Base-by-base conservation (phyloP, 2,888 invertebrate species). In the Lycia hirtaria region DNA sequence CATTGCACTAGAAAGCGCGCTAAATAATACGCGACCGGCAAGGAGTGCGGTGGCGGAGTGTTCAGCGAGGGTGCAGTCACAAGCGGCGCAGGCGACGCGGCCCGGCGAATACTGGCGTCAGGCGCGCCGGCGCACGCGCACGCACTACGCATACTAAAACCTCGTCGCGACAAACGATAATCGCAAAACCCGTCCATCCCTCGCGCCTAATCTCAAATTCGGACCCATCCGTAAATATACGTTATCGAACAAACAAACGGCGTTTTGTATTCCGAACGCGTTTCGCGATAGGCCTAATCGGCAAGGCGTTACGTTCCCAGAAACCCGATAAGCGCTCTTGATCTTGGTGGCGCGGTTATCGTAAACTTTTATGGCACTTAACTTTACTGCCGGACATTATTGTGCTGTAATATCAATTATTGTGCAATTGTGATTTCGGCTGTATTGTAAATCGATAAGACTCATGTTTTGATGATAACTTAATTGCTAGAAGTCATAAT, bases 111-210 rank as follows among this genome's bases (percentile, higher is more conserved):
- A 67, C 75, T 84, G 88, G 88, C 90, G 88, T 87, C 89, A 81
- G 75, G 56, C 55, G 65, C 77, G 80, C 81, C 87, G 80, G 75
- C 87, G 83, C 73, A 67, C 67, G 76, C 87, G 88, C 84, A 90
- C 90, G 85, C 89, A 78, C 79, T 78, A 78, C 85, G 92, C 87
- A 92, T 91, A 91, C 89, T 91, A 92, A 91, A 83, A 81, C 73
- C 78, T 69, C 59, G 79, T 69, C 83, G 83, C 83, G 80, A 83
- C 85, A 71, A 50, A 75, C 75, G 78, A 86, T 85, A 80, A 88
- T 88, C 85, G 85, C 86, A 77, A 83, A 68, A 73, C 35, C 44
- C 67, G 64, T 55, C 75, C 79, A 81, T 79, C 83, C 81, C 76
- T 75, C 72, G 71, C 75, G 77, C 77, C 79, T 84, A 81, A 87